Evolutionary conservation across 2,888 invertebrate genomes (phyloP), one percentile per base, ranked within the genome.

Genomic region (Xestoiulus laeticollis): DNA sequence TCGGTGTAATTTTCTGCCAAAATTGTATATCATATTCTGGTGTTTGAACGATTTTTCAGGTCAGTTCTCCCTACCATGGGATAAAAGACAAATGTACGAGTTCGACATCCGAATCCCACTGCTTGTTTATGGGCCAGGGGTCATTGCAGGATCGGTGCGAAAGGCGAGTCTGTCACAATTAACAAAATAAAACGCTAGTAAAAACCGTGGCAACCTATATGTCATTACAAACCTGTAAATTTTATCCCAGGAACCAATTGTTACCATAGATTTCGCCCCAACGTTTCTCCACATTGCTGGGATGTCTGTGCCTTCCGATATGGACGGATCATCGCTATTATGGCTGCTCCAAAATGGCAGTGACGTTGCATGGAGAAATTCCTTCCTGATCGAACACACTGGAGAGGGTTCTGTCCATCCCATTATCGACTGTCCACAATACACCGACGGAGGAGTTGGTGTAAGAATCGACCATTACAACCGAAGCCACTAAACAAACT

Each of bases 41-140:
- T n/a, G n/a, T 19, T n/a, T 19, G 53, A 53, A 53, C 53, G n/a
- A 19, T 19, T 53, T 53, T 33, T 3, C 91, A 96, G 97, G 97
- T 16, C 97, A 98, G 93, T 97, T 97, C 92, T 95, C 96, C 2
- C 94, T 96, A 92, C 96, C 97, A 0, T 95, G 95, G 92, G 98
- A 98, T 92, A 98, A 98, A 91, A 93, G 98, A 1, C 97, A 97
- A 90, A 96, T 96, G 0, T 98, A 98, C 92, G 97, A 98, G 91
- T 95, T 96, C 0, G 98, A 98, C 91, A 95, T 97, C 83, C 94
- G 95, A 90, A 95, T 98, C 0, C 98, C 98, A 0, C 93, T 98
- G 5, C 91, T 97, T 85, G 94, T 98, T 1, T 93, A 95, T 85
- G 98, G 97, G 0, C 97, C 98, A 0, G 93, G 93, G 1, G 92